Evolutionary conservation across 2,888 invertebrate genomes (phyloP), one percentile per base, ranked within the genome.

Genomic region (Clusia tigrina): DNA sequence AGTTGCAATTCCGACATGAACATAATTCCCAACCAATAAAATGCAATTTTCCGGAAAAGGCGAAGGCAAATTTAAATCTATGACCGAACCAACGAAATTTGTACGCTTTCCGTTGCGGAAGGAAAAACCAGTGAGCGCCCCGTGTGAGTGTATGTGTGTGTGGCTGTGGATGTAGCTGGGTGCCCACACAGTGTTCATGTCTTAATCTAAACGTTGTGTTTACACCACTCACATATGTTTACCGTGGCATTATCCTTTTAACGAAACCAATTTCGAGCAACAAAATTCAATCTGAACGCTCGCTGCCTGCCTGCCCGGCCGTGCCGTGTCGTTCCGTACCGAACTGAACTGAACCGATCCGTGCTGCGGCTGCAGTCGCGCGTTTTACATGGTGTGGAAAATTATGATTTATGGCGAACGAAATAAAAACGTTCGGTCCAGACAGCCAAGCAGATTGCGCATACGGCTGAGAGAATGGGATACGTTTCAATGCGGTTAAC

Each of bases 331-430:
- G n/a, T n/a, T n/a, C n/a, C n/a, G n/a, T n/a, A n/a, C n/a, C n/a
- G n/a, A n/a, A n/a, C n/a, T n/a, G n/a, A n/a, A n/a, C n/a, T n/a
- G n/a, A n/a, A n/a, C 25, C 46, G 32, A 59, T 67, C 74, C 77
- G 77, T 77, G 77, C 70, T 67, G 67, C 65, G 64, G 65, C 65
- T 65, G 62, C 60, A 70, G 70, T 72, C 72, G 71, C 74, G 75
- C 78, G 77, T 74, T 78, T 76, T 76, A 78, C 73, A 68, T 70
- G 67, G 68, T 61, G 73, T 69, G 71, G 71, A 73, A 76, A 71
- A 74, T 72, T 74, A 73, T 78, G 79, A 74, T 76, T 77, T 78
- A 77, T 74, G 71, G 69, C 61, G 65, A 66, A 67, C 66, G 65
- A 67, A 66, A 67, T 65, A 66, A 57, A 58, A 62, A 65, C 69